These are phyloP conservation scores for Sinotaia quadrata DNA, from an alignment of 2,888 invertebrate species.

Conservation along the genomic window DNA sequence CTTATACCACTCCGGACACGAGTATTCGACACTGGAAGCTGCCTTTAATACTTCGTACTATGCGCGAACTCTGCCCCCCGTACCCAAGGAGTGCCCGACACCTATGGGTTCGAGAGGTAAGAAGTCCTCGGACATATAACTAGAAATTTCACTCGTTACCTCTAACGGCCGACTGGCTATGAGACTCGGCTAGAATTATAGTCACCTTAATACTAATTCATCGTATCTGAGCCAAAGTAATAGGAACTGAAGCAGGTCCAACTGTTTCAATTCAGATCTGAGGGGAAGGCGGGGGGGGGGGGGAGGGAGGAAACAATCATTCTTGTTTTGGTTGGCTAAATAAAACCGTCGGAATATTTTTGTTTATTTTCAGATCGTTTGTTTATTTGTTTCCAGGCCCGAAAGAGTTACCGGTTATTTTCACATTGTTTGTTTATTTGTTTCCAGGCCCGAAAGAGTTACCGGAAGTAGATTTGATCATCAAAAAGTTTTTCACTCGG, in stretches of 20 bases:
- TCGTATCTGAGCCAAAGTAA: no score
- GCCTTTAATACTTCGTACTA: constrained; percentile 67
- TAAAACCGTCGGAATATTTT: no score
- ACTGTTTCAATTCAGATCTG: no score
- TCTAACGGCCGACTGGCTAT: no score
- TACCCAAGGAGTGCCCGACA: constrained; percentile 71
- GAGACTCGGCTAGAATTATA: no score
- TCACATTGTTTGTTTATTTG: background rate
- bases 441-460: constrained; percentile 53
- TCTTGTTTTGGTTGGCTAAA: no score
- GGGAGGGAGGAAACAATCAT: no score
- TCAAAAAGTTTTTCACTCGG: constrained; percentile 68
- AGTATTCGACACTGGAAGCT: constrained; percentile 69
- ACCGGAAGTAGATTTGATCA: constrained; percentile 60
- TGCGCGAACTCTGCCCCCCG: constrained; percentile 69
- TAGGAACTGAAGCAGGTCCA: no score
- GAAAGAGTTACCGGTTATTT: constrained; percentile 26
- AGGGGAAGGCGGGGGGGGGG: no score
- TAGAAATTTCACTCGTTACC: no score
- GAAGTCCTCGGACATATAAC: no score
- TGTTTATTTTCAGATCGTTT: background rate
- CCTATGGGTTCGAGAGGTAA: constrained; percentile 71
- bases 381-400: constrained; percentile 45
- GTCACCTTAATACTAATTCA: no score
- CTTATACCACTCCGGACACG: constrained; percentile 65